Conservation (phyloP, 1,140 invertebrate genomes). For the Heliothis subflexa region DNA sequence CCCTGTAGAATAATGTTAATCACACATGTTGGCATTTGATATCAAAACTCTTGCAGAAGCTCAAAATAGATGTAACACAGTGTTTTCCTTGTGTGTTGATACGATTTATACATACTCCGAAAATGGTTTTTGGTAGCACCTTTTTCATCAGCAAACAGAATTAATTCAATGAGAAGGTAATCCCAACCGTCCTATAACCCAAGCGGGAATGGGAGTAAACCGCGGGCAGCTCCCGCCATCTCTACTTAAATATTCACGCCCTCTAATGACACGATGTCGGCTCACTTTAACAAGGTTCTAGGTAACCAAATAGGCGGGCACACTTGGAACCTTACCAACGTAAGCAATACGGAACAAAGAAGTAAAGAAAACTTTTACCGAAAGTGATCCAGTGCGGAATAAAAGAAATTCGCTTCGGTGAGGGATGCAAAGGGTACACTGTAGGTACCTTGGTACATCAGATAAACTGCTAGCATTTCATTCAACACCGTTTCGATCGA, state of each 20-base stretch:
- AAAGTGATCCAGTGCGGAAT: slow-evolving; percentile 28
- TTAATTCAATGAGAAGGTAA: slow-evolving; percentile 75
- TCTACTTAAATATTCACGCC: slow-evolving; percentile 80
- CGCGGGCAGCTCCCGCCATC: slow-evolving; percentile 62
- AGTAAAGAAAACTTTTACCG: slow-evolving; percentile 30
- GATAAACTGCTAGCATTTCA: slow-evolving; percentile 1
- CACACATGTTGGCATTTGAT: too few relatives aligned
- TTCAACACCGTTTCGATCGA: slow-evolving; percentile 22
- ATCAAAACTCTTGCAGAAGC: too few relatives aligned
- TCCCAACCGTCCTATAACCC: slow-evolving; percentile 63
- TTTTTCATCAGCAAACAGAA: slow-evolving; percentile 66
- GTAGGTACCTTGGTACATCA: slow-evolving; percentile 3
- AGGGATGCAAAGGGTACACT: slow-evolving; percentile 20
- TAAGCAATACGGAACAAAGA: slow-evolving; percentile 41
- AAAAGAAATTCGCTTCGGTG: slow-evolving; percentile 18
- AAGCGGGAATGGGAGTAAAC: slow-evolving; percentile 60
- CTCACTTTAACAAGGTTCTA: slow-evolving; percentile 68
- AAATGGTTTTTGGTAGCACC: slow-evolving; percentile 53
- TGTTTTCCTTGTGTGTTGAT: neutral
- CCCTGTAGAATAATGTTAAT: too few relatives aligned
- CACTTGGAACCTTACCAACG: slow-evolving; percentile 40
- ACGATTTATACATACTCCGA: slow-evolving; percentile 46
- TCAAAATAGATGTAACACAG: too few relatives aligned
- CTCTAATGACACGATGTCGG: slow-evolving; percentile 77
- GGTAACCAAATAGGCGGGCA: slow-evolving; percentile 45